Evolutionary conservation across 2,797 vertebrate genomes (phyloP), one percentile per base, ranked within the genome.

Genomic region (Pithecia hirsuta): DNA sequence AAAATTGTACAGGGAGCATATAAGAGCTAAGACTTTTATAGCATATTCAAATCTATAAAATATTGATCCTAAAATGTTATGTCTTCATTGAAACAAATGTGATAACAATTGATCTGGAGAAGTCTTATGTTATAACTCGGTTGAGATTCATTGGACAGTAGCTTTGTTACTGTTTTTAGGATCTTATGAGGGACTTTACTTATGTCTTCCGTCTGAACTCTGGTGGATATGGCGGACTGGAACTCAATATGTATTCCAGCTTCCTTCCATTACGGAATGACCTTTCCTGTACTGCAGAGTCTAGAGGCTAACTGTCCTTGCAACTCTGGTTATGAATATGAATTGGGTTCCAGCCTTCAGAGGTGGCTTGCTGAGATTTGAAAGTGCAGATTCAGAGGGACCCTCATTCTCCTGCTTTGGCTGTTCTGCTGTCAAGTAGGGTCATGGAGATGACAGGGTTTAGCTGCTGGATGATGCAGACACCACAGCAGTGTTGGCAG

Each of bases 1-100:
- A 89, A 75, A 59, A 14, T 12, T 46, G 61, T 78, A 55, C 2
- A 52, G 48, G 24, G 6, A 44, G n/a, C 67, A 44, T 76, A 8
- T 12, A 70, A 19, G 8, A 52, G 6, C 57, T 50, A 44, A 55
- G 48, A 46, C 64, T 84, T 36, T 92, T 9, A 76, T 28, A 59
- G 14, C 59, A 13, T 2, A 57, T 46, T 41, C 52, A 70, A 39
- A 59, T 33, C 10, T 89, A 14, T 80, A 75, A 91, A n/a, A 84
- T 88, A 24, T 41, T 39, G 30, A 76, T 52, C 64, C 61, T 12
- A 19, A 59, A 80, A 50, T n/a, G 17, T 57, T n/a, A 22, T 28
- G 75, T 76, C 50, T 93, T 44, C n/a, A 30, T 78, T 30, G 44
- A n/a, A 72, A n/a, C 44, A 95, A 74, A 64, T 8, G 79, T 82